Base-by-base conservation (phyloP, 1,140 invertebrate species). In the Ptiloglossa arizonensis region DNA sequence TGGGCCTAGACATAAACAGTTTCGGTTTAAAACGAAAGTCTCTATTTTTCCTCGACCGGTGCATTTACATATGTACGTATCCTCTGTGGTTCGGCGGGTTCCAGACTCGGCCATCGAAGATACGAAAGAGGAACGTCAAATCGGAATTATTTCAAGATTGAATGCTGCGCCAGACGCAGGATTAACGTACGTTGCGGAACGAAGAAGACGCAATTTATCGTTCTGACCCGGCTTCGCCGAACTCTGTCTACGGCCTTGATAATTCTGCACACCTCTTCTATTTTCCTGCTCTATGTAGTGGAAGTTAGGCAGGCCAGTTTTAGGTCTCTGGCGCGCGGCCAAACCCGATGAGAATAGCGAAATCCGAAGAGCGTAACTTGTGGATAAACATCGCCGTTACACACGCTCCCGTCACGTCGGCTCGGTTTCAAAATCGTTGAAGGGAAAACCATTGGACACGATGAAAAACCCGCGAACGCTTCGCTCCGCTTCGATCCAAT, bases 161-260 rank as follows among this genome's bases (percentile, higher is more conserved):
- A 48, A 32, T 22, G 35, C 13, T 62, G 29, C 38, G 41, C 60
- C 38, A 48, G 32, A 35, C 2, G 17, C 3, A n/a, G 35, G 27
- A 66, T 44, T 56, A 56, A 78, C 75, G 74, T 50, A 38, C 52
- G 17, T 22, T 6, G 9, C 15, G 62, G 5, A 9, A 62, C 54
- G 15, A 6, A 32, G 32, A 38, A 41, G 19, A 50, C 57, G 57
- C 68, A 71, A 64, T 81, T 62, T 54, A 44, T 78, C 32, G 29
- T 8, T 35, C 4, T 24, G 15, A 50, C 54, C 35, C 35, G 13
- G 13, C 17, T 2, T 32, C 29, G 56, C 13, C 50, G 24, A 73
- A 67, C 24, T 54, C 38, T 54, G 67, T 59, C 46, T 46, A 35
- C 41, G 84, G 75, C 84, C 84, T 86, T 86, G 84, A 85, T 80